Evolutionary conservation across 2,888 invertebrate species (phyloP).

Genomic region (Drosophila multiciliata): DNA sequence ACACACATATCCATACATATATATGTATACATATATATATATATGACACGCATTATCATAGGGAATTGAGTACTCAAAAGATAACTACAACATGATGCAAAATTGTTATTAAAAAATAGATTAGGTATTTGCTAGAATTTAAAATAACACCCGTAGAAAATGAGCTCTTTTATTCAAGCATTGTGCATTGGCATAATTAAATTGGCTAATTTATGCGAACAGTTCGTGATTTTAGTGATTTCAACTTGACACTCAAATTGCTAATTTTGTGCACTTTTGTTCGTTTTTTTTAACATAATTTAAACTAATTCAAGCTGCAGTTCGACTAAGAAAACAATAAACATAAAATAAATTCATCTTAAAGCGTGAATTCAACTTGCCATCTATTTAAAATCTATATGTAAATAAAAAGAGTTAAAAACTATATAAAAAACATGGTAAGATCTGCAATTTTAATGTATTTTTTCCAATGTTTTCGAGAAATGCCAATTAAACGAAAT

Average conservation of each 20-base stretch:
- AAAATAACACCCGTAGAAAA: not conserved
- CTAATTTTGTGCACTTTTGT: not conserved
- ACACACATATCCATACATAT: no score
- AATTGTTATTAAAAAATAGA: not conserved
- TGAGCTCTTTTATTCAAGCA: not conserved
- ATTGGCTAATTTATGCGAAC: not conserved
- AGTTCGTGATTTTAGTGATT: not conserved
- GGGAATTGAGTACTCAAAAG: conserved; percentile 4
- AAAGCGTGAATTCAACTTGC: not conserved
- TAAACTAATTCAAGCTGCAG: not conserved
- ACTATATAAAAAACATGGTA: conserved; percentile 9
- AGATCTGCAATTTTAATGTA: conserved; percentile 6
- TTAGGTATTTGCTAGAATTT: not conserved
- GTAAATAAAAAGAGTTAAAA: conserved; percentile 16
- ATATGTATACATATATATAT: not conserved
- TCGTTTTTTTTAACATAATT: not conserved
- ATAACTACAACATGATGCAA: not conserved
- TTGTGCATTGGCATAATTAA: not conserved
- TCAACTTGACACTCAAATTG: not conserved
- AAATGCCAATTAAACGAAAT: conserved; percentile 13
- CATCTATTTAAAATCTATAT: conserved; percentile 5
- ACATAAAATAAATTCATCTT: not conserved
- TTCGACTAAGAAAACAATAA: not conserved
- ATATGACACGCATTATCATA: not conserved
- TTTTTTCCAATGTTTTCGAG: conserved; percentile 11